These are phyloP conservation scores for Onychomys torridus DNA, from an alignment of 2,797 vertebrate genomes.

Conservation along the genomic window DNA sequence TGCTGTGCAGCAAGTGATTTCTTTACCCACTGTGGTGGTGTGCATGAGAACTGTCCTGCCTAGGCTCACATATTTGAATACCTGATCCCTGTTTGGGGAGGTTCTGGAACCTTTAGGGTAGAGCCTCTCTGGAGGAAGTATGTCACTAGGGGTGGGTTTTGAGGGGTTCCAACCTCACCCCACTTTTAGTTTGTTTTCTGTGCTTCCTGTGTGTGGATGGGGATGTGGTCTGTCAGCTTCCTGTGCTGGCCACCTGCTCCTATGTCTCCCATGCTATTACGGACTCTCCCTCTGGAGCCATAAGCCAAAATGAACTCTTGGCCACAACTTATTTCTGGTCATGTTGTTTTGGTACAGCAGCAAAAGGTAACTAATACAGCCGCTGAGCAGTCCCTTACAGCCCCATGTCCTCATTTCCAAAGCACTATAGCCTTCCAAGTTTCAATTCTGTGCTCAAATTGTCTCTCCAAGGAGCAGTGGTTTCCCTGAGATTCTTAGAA, in stretches of 20 bases:
- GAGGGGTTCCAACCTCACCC: background rate
- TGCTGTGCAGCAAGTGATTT: background rate
- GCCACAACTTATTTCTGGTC: background rate
- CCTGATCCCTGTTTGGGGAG: background rate
- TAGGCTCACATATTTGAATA: background rate
- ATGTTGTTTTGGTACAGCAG: background rate
- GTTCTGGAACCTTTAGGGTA: background rate
- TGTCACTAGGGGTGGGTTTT: background rate
- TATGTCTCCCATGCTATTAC: background rate
- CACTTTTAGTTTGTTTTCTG: background rate
- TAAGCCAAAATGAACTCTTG: background rate
- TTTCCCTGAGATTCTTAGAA: background rate
- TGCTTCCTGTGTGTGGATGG: background rate
- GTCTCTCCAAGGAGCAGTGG: background rate
- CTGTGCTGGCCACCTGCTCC: background rate
- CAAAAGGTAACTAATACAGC: background rate
- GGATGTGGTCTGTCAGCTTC: background rate
- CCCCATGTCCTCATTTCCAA: background rate
- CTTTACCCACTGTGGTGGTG: background rate
- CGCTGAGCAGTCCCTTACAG: background rate
- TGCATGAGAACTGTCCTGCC: background rate
- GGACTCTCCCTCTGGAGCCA: background rate
- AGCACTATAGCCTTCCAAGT: background rate
- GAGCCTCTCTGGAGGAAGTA: background rate
- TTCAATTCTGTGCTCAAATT: background rate